Conservation (phyloP, 1,140 invertebrate species). For the Trachymyrmex septentrionalis region DNA sequence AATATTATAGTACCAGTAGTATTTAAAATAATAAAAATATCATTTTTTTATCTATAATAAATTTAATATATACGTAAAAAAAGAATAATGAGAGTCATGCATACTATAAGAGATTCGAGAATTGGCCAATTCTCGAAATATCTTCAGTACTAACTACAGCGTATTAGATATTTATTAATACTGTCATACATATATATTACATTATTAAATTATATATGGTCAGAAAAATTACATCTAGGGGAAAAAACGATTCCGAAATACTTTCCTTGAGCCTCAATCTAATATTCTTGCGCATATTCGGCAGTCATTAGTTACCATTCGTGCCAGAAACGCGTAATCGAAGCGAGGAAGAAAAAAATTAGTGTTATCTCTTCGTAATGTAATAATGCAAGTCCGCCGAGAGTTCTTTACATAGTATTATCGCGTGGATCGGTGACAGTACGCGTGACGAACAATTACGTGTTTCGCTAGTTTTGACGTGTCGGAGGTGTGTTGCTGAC, state of each 20-base stretch:
- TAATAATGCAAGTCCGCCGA: background rate
- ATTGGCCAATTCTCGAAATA: background rate
- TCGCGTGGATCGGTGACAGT: background rate
- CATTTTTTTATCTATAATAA: background rate
- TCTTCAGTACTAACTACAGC: background rate
- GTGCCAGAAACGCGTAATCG: background rate
- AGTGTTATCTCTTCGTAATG: background rate
- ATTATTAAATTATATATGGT: too few species aligned
- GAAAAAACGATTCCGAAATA: background rate
- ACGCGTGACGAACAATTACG: slow-evolving; percentile 19
- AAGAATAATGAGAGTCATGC: background rate
- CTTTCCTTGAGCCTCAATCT: background rate
- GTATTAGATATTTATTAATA: background rate
- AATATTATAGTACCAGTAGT: background rate
- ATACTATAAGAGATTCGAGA: background rate
- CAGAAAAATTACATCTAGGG: background rate
- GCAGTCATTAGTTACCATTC: background rate
- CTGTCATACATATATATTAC: background rate
- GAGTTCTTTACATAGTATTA: background rate
- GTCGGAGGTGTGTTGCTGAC: slow-evolving; percentile 10
- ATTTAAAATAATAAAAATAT: background rate
- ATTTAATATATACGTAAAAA: background rate
- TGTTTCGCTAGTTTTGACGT: slow-evolving; percentile 46
- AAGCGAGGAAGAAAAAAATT: too few species aligned
- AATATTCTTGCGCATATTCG: background rate